Evolutionary conservation across 2,888 invertebrate species (phyloP).

Genomic region (Campopleginae sp.): DNA sequence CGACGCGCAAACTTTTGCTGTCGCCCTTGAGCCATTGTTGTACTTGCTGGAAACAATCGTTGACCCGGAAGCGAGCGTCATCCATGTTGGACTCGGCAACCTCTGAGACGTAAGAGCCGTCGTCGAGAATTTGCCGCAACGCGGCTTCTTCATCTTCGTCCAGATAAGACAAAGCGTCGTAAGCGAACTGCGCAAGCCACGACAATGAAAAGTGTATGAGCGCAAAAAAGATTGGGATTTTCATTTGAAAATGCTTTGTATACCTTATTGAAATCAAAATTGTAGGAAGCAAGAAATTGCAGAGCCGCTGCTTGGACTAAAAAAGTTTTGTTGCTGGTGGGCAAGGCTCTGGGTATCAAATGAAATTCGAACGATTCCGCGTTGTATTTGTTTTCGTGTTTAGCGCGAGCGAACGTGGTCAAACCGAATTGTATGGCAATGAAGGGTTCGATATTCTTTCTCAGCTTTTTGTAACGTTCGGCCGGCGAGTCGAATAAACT

Average conservation of each 20-base stretch:
- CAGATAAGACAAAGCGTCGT: slow-evolving; percentile 89
- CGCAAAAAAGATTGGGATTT: too few relatives aligned
- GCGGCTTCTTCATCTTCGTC: slow-evolving; percentile 86
- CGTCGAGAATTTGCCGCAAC: slow-evolving; percentile 81
- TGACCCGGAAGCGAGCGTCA: slow-evolving; percentile 78
- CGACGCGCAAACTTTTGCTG: slow-evolving; percentile 79
- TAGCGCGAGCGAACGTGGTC: slow-evolving; percentile 87
- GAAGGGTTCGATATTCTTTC: slow-evolving; percentile 84
- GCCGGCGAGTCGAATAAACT: slow-evolving; percentile 87
- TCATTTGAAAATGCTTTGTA: slow-evolving; percentile 64
- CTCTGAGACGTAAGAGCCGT: slow-evolving; percentile 76
- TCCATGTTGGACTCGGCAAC: slow-evolving; percentile 72
- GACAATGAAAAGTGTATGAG: background rate
- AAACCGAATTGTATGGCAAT: slow-evolving; percentile 90
- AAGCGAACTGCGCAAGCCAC: slow-evolving; percentile 86
- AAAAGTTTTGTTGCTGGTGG: slow-evolving; percentile 87
- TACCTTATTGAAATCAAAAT: slow-evolving; percentile 93
- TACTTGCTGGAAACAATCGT: slow-evolving; percentile 79
- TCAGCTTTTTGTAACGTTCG: slow-evolving; percentile 86
- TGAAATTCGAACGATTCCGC: slow-evolving; percentile 89
- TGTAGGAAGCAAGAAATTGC: slow-evolving; percentile 87
- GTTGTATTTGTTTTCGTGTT: slow-evolving; percentile 86
- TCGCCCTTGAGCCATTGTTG: slow-evolving; percentile 80
- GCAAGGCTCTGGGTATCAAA: slow-evolving; percentile 88
- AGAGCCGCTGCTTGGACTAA: slow-evolving; percentile 88